Evolutionary conservation across 2,113 vertebrate genomes (phyloP).

Genomic region (Tyto alba): DNA sequence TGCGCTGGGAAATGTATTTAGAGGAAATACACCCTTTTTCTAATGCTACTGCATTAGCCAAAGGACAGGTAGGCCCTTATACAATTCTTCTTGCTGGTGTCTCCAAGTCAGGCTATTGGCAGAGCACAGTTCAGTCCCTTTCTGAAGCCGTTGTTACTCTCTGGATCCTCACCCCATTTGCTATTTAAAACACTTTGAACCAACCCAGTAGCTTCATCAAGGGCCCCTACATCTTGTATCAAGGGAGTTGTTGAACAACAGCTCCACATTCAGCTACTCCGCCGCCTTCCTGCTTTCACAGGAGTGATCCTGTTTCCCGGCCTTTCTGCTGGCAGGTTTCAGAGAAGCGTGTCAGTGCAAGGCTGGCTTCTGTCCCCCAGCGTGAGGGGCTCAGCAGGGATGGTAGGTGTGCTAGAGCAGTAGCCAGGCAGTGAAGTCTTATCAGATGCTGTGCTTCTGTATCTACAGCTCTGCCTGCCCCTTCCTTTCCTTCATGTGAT

Average conservation of each 20-base stretch:
- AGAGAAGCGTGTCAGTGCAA: accelerated
- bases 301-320: accelerated
- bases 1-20: neutral
- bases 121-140: neutral
- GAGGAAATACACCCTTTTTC: neutral
- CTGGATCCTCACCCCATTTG: neutral
- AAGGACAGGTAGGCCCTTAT: neutral
- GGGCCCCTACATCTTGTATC: neutral
- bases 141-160: accelerated
- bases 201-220: accelerated
- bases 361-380: too few species aligned
- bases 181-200: neutral
- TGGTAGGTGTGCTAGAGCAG: neutral
- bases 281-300: neutral
- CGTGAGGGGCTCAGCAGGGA: neutral
- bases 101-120: neutral
- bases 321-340: neutral
- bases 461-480: neutral
- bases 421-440: neutral
- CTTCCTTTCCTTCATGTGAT: neutral
- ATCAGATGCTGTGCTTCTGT: neutral
- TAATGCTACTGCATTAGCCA: neutral
- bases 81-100: neutral
- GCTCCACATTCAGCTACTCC: neutral
- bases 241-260: accelerated